Conservation (phyloP, 92 coral and sea anemone species). For the Diadumene lineata region DNA sequence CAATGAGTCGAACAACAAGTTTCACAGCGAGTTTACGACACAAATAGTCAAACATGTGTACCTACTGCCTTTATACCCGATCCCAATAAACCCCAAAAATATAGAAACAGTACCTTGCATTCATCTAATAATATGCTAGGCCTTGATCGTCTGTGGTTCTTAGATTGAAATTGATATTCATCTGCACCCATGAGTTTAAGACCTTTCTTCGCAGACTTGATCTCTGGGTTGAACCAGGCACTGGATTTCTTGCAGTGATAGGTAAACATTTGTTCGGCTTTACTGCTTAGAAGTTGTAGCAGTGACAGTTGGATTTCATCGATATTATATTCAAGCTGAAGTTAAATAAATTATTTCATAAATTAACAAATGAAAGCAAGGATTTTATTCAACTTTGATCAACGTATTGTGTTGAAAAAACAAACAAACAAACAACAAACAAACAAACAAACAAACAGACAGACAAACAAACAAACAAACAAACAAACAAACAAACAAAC, state of each 20-base stretch:
- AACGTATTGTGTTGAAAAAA: too few species aligned
- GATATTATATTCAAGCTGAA: conserved; percentile 65
- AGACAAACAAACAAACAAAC: too few species aligned
- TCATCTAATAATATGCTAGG: conserved; percentile 75
- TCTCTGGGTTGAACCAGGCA: conserved; percentile 64
- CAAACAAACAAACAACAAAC: too few species aligned
- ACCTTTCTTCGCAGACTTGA: conserved; percentile 47
- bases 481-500: too few species aligned
- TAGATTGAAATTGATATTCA: conserved; percentile 63
- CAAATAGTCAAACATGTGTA: too few species aligned
- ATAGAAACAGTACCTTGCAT: conserved; percentile 68
- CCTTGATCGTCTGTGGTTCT: conserved; percentile 55
- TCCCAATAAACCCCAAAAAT: neutral
- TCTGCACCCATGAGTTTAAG: conserved; percentile 62
- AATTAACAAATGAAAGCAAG: neutral
- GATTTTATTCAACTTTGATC: neutral
- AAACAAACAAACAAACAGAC: too few species aligned
- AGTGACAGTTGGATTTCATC: conserved; percentile 75
- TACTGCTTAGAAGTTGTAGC: conserved; percentile 72
- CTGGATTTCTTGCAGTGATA: conserved; percentile 78
- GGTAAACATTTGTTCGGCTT: conserved; percentile 71
- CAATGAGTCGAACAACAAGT: too few species aligned
- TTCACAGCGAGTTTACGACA: too few species aligned
- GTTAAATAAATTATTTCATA: neutral
- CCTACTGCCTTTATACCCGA: too few species aligned